Conservation (phyloP, 2,797 vertebrate genomes). For the Pogonophryne albipinna region DNA sequence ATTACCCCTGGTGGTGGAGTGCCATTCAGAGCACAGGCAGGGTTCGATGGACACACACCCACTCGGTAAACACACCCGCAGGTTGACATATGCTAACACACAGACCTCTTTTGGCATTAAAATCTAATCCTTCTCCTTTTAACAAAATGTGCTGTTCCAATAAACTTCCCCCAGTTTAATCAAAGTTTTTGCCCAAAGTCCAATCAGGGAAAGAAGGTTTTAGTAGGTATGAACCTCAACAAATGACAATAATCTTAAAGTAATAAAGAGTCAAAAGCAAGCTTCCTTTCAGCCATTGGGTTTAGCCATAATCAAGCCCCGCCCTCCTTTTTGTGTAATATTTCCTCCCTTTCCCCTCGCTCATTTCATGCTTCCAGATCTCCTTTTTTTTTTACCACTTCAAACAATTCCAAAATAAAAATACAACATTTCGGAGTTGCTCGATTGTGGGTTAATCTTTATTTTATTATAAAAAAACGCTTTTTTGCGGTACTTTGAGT, state of each 20-base stretch:
- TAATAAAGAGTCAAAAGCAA: background rate
- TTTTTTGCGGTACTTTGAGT: background rate
- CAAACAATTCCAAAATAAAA: background rate
- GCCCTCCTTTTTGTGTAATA: conserved; percentile 1
- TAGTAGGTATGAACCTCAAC: background rate
- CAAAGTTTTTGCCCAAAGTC: background rate
- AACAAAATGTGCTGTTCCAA: background rate
- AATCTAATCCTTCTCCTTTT: conserved; percentile 4
- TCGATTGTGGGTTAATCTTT: background rate
- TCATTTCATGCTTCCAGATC: conserved; percentile 8
- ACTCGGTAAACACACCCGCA: background rate
- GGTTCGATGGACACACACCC: conserved; percentile 2
- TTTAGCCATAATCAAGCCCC: background rate
- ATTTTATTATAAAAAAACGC: conserved; percentile 1
- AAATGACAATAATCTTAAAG: background rate
- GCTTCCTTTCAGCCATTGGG: background rate
- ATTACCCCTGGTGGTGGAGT: conserved; percentile 59
- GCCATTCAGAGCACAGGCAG: conserved; percentile 40
- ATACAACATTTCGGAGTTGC: background rate
- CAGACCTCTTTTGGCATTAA: background rate
- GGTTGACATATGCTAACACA: conserved; percentile 1
- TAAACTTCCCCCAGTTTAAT: background rate
- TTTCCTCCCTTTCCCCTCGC: background rate
- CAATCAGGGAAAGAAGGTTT: background rate
- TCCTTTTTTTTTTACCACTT: conserved; percentile 12